phyloP scores from a whole-genome alignment of 2,888 invertebrate genomes.

The Tigriopus californicus region DNA sequence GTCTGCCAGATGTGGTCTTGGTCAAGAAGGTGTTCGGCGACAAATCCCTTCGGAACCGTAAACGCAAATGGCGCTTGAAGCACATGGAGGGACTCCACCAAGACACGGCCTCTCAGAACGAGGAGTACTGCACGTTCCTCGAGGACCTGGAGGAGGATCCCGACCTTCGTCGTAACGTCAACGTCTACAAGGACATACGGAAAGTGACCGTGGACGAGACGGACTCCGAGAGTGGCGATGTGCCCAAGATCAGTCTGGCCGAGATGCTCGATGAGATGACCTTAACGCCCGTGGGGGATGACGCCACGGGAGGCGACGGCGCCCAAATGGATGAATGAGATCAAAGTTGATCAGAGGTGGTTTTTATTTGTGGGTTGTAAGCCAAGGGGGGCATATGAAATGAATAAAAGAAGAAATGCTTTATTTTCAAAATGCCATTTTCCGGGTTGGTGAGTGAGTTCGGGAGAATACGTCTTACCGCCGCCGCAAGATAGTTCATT shows the following conservation, averaged over 20 bases:
- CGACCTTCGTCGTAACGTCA: constrained; percentile 67
- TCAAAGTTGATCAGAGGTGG: not conserved
- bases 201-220: constrained; percentile 15
- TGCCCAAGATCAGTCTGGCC: constrained; percentile 60
- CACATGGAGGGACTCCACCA: constrained; percentile 42
- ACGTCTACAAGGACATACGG: constrained; percentile 47
- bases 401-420: not conserved
- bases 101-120: constrained; percentile 16
- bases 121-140: constrained; percentile 30
- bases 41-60: constrained; percentile 45
- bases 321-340: not conserved
- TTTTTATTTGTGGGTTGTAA: not conserved
- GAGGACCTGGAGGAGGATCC: constrained; percentile 94
- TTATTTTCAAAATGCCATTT: no score
- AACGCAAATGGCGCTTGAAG: constrained; percentile 71
- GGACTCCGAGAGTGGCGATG: constrained; percentile 21
- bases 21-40: constrained; percentile 75
- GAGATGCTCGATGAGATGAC: constrained; percentile 85
- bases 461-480: no score
- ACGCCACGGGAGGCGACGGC: constrained; percentile 14
- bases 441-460: no score
- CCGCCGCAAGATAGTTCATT: no score
- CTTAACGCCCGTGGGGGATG: constrained; percentile 33
- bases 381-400: not conserved
- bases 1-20: constrained; percentile 74